phyloP scores from a whole-genome alignment of 2,888 invertebrate genomes.

The Polietes domitor region DNA sequence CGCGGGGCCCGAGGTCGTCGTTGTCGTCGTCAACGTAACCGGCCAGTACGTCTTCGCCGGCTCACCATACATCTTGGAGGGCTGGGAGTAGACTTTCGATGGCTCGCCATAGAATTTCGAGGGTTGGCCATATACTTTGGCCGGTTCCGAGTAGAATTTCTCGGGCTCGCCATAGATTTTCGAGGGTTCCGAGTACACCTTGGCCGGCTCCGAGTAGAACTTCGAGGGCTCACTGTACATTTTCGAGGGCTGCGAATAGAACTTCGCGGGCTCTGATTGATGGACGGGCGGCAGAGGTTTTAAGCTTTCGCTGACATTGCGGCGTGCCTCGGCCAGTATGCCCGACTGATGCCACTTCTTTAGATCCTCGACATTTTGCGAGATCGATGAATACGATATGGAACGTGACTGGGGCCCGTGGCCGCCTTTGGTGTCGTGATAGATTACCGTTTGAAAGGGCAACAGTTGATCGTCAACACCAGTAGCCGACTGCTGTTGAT shows the following conservation, averaged over 20 bases:
- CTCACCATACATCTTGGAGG: slow-evolving; percentile 83
- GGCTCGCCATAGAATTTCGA: slow-evolving; percentile 84
- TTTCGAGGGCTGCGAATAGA: slow-evolving; percentile 82
- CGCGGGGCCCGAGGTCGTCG: slow-evolving; percentile 66
- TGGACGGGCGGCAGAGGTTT: slow-evolving; percentile 70
- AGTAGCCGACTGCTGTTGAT: slow-evolving; percentile 54
- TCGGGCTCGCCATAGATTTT: slow-evolving; percentile 82
- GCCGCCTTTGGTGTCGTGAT: slow-evolving; percentile 80
- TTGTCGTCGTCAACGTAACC: slow-evolving; percentile 66
- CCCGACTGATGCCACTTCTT: slow-evolving; percentile 75
- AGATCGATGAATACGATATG: slow-evolving; percentile 83
- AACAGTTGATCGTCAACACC: slow-evolving; percentile 75
- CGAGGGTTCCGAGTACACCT: slow-evolving; percentile 83
- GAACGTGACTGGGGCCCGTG: slow-evolving; percentile 81
- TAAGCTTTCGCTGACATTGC: slow-evolving; percentile 78
- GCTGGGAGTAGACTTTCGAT: slow-evolving; percentile 83
- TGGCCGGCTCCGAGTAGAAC: slow-evolving; percentile 84
- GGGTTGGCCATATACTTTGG: slow-evolving; percentile 83
- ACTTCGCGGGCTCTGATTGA: slow-evolving; percentile 82
- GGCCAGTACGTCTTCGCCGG: slow-evolving; percentile 82
- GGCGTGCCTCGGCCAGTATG: slow-evolving; percentile 77
- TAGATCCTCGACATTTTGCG: slow-evolving; percentile 78
- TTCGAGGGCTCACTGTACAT: slow-evolving; percentile 82
- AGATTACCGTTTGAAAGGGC: slow-evolving; percentile 83
- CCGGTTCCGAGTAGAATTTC: slow-evolving; percentile 82